Percentiles rank a stretch among this genome's conserved stretches.
Evolutionary conservation across 2,888 invertebrate genomes (phyloP).

Genomic region (Eristalinus aeneus): DNA sequence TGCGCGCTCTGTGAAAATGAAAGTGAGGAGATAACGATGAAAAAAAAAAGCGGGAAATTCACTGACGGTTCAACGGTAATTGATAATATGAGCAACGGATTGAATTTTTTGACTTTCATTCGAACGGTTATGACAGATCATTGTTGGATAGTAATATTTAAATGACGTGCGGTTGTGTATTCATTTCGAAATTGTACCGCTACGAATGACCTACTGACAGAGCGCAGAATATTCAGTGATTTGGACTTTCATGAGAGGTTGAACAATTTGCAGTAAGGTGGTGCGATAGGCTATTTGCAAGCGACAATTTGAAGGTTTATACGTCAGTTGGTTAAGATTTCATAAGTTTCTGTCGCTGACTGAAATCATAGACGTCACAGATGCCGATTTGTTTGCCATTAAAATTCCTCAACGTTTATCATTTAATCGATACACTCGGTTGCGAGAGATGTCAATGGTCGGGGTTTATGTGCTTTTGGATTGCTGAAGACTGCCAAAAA

Average conservation of each 20-base stretch:
- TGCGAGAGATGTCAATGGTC: not conserved
- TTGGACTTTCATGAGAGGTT: not conserved
- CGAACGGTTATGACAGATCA: constrained; percentile 24
- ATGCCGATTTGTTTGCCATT: not conserved
- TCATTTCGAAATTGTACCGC: constrained; percentile 23
- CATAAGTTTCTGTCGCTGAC: not conserved
- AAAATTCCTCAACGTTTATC: not conserved
- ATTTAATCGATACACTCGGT: not conserved
- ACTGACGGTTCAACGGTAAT: not conserved
- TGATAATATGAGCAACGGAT: constrained; percentile 13
- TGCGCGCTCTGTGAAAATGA: constrained; percentile 39
- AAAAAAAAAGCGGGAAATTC: constrained; percentile 28
- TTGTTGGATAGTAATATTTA: constrained; percentile 13
- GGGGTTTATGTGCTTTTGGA: not conserved
- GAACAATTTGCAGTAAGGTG: not conserved
- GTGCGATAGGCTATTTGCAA: not conserved
- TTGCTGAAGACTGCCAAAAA: not conserved
- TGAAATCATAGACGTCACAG: not conserved
- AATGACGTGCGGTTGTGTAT: constrained; percentile 1
- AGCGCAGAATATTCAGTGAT: not conserved
- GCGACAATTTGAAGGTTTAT: too few relatives aligned
- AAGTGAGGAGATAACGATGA: constrained; percentile 31
- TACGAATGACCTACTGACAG: constrained; percentile 20
- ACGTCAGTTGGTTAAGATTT: not conserved
- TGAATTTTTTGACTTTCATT: constrained; percentile 18